Evolutionary conservation across 2,888 invertebrate species (phyloP), one percentile per base, ranked within the genome.

Genomic region (Steinernema scapterisci): DNA sequence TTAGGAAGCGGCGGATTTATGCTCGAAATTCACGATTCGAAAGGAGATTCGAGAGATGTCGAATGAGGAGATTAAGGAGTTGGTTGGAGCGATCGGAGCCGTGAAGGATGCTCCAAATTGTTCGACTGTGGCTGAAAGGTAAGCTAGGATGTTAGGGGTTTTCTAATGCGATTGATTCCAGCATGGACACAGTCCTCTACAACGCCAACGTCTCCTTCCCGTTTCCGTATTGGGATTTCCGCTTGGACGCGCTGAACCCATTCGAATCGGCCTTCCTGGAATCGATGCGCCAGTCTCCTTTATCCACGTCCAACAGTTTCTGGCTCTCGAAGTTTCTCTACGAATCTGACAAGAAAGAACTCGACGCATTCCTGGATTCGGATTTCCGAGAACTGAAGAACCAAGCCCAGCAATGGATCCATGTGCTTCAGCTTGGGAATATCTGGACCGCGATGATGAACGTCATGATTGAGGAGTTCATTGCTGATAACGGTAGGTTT

Each of bases 151-250:
- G n/a, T n/a, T n/a, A n/a, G n/a, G n/a, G n/a, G n/a, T n/a, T n/a
- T n/a, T n/a, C n/a, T n/a, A n/a, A n/a, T n/a, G n/a, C n/a, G n/a
- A n/a, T n/a, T n/a, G n/a, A n/a, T 25, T 63, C 31, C 63, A 63
- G 63, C 63, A 16, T 63, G 31, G 63, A 63, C 38, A 31, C 63
- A 11, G 63, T 63, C 2, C 63, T 63, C 31, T 31, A 25, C 31
- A 25, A 11, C 5, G 63, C 63, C 21, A 63, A 63, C 63, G 7
- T 38, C 27, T 31, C 31, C 27, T 38, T 63, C 13, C 16, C 31
- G 1, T 63, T 63, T n/a, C 63, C 63, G 16, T 63, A 63, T 27
- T 63, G 63, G 63, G 63, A 63, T n/a, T 63, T 63, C 27, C 63
- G 63, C 23, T 13, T 63, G 13, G 63, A 63, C 13, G 27, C 63